Base-by-base conservation (phyloP, 2,888 invertebrate genomes). In the Melolontha melolontha region DNA sequence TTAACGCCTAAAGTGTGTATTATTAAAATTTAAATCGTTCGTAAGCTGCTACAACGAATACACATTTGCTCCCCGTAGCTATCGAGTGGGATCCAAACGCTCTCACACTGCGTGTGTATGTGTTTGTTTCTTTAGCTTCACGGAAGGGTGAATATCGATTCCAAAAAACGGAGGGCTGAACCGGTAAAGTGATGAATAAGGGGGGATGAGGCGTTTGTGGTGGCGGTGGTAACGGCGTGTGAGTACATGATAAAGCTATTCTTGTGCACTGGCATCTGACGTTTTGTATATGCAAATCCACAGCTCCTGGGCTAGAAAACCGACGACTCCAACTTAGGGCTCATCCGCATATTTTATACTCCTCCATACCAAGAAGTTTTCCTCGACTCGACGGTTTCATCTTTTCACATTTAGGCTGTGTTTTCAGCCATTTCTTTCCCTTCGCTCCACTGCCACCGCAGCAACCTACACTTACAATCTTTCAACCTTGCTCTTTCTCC, bases 281-380 rank as follows among this genome's bases (percentile, higher is more conserved):
- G 73, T 75, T 73, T 75, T 73, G 74, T 72, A 71, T 76, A 75
- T 75, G 76, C 72, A 74, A 75, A 75, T 75, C 74, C 73, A 70
- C 65, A 66, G 73, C 73, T 67, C 71, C 72, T 71, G 73, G 69
- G 71, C 72, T 11, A 42, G 52, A 50, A 63, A 69, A 68, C 67
- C 70, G 69, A 65, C 72, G 70, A 67, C 68, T 72, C 71, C 64
- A 69, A 73, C 67, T 70, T 70, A 70, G 71, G 71, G 72, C 73
- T 73, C 74, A 71, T 72, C 71, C 70, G 74, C 74, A 75, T 76
- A 75, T 76, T 76, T 75, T 75, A 76, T 74, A 69, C 70, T 73
- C 70, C 69, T 71, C 65, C 34, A 34, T 34, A 34, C 34, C 34
- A 40, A 59, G 59, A 59, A 59, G 42, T 52, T 54, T 44, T 39